Percentiles rank a stretch among this genome's conserved stretches.
These are phyloP conservation scores for Halyomorpha halys DNA, from an alignment of 1,140 invertebrate genomes.

Conservation along the genomic window DNA sequence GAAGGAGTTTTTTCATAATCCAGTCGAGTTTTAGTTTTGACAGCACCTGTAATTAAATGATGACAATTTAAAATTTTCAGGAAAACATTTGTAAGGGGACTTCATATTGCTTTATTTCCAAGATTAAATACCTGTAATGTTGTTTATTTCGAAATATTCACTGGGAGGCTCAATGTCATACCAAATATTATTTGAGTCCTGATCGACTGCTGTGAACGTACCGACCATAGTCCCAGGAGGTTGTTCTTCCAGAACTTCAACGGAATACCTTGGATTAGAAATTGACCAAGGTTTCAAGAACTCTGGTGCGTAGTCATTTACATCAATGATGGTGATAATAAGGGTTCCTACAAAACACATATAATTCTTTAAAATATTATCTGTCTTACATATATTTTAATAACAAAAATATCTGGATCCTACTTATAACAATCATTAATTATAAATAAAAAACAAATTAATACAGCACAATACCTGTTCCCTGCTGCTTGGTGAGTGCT, in stretches of 20 bases:
- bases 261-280: constrained; percentile 52
- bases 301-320: constrained; percentile 52
- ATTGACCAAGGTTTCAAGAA: constrained; percentile 63
- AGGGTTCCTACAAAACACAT: constrained; percentile 49
- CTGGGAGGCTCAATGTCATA: constrained; percentile 60
- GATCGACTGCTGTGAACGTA: constrained; percentile 69
- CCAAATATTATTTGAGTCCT: constrained; percentile 68
- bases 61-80: too few relatives aligned
- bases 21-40: constrained; percentile 63
- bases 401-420: too few relatives aligned
- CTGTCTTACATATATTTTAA: too few relatives aligned
- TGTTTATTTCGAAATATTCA: constrained; percentile 67
- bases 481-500: constrained; percentile 64
- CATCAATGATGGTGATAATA: constrained; percentile 77
- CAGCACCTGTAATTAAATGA: constrained; percentile 46
- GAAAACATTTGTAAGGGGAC: neutral
- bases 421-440: too few relatives aligned
- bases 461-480: constrained; percentile 45
- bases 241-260: constrained; percentile 72
- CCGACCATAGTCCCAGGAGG: constrained; percentile 67
- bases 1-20: constrained; percentile 71
- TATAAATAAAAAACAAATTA: too few relatives aligned
- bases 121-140: constrained; percentile 47
- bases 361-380: too few relatives aligned
- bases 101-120: neutral